Base-by-base conservation (phyloP, 2,888 invertebrate genomes). In the Stenurella melanura region DNA sequence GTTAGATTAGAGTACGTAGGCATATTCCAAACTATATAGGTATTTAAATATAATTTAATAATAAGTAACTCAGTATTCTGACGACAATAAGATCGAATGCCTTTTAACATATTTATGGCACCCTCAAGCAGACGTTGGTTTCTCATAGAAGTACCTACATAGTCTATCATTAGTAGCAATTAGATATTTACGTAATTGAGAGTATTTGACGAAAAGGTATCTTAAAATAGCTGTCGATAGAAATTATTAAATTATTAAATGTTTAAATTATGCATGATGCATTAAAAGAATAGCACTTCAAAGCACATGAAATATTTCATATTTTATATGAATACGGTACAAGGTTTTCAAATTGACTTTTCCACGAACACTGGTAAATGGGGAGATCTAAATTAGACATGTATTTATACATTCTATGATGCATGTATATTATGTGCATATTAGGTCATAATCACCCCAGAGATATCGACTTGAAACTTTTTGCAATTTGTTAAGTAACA, bases 111-210 rank as follows among this genome's bases (percentile, higher is more conserved):
- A 42, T 15, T 15, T 15, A 64, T 12, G 17, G 11, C 38, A 18
- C 17, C 18, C 38, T 42, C 5, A 64, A 64, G 64, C 64, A 64
- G 42, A 70, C 18, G 42, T 42, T 60, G 38, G 6, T 19, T 50
- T 42, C 34, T 42, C 58, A 42, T 19, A 70, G 17, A 56, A 58
- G 42, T 69, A 34, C 30, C 9, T 34, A 9, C 7, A 9, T 70
- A 70, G 58, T 30, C 42, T 60, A 50, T 19, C 19, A 64, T 64
- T 64, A 18, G 18, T 6, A 1, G n/a, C 64, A 38, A 64, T 64
- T 64, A 64, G 17, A 30, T n/a, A 11, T 42, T 64, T 64, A 42
- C 42, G 64, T 42, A n/a, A 19, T 38, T 18, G 19, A 19, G 38
- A 42, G 10, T 11, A 17, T 19, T 10, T 58, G 17, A 17, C 15